Base-by-base conservation (phyloP, 2,797 vertebrate genomes). In the Propithecus perrieri region DNA sequence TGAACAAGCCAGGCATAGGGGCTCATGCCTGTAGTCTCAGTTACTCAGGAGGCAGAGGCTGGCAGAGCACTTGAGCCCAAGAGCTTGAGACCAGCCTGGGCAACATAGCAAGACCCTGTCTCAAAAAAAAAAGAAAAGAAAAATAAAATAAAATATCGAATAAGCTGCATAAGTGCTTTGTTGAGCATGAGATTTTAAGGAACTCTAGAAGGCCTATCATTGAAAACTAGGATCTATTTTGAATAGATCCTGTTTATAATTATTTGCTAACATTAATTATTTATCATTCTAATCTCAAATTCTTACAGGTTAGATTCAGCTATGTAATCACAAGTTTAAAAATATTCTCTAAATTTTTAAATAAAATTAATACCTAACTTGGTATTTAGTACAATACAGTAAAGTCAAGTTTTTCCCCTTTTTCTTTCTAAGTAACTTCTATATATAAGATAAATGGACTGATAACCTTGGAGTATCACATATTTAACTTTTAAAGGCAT, bases 341-440 rank as follows among this genome's bases (percentile, higher is more conserved):
- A 94, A 59, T 85, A 86, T 38, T 94, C 41, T 89, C 30, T 85
- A 46, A 87, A 93, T 92, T 91, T 95, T 94, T 90, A 87, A 90
- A 55, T 95, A 89, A 91, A 95, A 81, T 69, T 85, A 94, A 88
- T 83, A 86, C 35, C 46, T 72, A 81, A 71, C 22, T 85, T 33
- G 61, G 24, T 89, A 9, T 91, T 80, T 15, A 93, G 5, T 87
- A 90, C 48, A 75, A 35, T 46, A 57, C n/a, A 88, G 43, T 93
- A 8, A 71, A 85, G 5, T 95, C n/a, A 63, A 86, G 8, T 89
- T 95, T 9, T 80, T 85, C 43, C 13, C 7, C 50, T 69, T 89
- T 20, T 72, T 94, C 75, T 78, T 96, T 94, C 33, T 85, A 50
- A 90, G 65, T 89, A 96, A 87, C 35, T 89, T 88, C 17, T 69